Percentiles rank a stretch among this genome's conserved stretches.
phyloP scores from a whole-genome alignment of 30 jellyfish, hydroid and myxozoan genomes.

The Mastigias papua region DNA sequence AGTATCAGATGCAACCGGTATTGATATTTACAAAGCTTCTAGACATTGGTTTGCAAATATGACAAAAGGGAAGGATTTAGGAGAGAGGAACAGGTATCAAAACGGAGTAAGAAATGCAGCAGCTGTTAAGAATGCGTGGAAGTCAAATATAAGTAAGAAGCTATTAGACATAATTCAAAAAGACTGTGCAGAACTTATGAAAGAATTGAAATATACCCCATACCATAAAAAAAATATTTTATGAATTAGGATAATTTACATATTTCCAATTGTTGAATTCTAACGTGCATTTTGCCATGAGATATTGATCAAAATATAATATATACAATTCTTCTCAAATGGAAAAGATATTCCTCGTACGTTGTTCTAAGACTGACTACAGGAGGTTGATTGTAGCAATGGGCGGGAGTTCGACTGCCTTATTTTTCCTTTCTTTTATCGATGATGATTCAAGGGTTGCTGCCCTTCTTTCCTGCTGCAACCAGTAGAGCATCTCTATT shows the following conservation, averaged over 20 bases:
- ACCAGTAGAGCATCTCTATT: conserved; percentile 91
- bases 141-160: neutral
- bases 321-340: too few species aligned
- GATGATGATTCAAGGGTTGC: conserved; percentile 7
- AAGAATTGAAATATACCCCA: conserved; percentile 3
- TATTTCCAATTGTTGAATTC: neutral
- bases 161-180: conserved; percentile 17
- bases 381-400: conserved; percentile 48
- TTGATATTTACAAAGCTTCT: conserved; percentile 5
- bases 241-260: neutral
- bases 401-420: conserved; percentile 63
- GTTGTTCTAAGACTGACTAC: too few species aligned
- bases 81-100: conserved; percentile 38
- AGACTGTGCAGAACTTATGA: conserved; percentile 23
- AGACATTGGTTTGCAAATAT: conserved; percentile 22
- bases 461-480: conserved; percentile 88
- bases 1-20: conserved; percentile 8
- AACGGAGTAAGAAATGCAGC: conserved; percentile 63
- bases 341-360: too few species aligned
- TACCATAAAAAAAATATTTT: neutral
- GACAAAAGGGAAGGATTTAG: conserved; percentile 6
- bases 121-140: conserved; percentile 31
- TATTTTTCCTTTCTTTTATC: conserved; percentile 16
- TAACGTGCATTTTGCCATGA: neutral
- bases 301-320: neutral